These are phyloP conservation scores for Reinhardtius hippoglossoides DNA, from an alignment of 2,113 vertebrate species.

Conservation along the genomic window DNA sequence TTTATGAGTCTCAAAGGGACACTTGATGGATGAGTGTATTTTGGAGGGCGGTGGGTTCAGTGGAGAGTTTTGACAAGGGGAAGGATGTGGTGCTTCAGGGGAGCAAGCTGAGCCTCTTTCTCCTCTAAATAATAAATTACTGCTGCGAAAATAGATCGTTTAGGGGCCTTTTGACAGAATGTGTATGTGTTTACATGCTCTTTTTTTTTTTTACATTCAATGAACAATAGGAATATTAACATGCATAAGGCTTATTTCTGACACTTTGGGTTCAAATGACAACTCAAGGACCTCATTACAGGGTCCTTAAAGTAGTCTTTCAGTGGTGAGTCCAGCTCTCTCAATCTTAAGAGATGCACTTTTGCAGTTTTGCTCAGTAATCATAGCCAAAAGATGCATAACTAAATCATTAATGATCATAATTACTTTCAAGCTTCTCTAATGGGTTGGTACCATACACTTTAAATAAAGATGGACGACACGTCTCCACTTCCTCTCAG, in stretches of 20 bases:
- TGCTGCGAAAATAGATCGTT: slow-evolving; percentile 2
- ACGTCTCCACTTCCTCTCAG: too few species aligned
- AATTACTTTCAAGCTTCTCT: too few species aligned
- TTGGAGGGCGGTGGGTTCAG: slow-evolving; percentile 6
- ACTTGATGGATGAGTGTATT: slow-evolving; percentile 29
- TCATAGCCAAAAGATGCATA: too few species aligned
- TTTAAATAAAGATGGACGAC: too few species aligned
- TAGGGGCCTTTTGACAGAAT: neutral
- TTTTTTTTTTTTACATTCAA: neutral
- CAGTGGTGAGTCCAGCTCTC: neutral
- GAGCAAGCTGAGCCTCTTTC: slow-evolving; percentile 15
- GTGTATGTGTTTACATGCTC: neutral
- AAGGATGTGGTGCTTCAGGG: slow-evolving; percentile 19
- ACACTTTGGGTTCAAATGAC: too few species aligned
- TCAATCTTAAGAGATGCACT: neutral
- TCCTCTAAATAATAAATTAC: slow-evolving; percentile 54
- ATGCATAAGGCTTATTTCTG: too few species aligned
- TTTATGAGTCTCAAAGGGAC: slow-evolving; percentile 53
- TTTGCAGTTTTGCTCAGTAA: too few species aligned
- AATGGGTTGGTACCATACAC: too few species aligned
- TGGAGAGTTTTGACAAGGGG: neutral
- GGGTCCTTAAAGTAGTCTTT: too few species aligned
- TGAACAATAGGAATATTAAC: neutral
- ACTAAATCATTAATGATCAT: too few species aligned
- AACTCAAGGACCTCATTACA: neutral